A percentile compares a stretch with the other conserved stretches of the same genome.
Conservation (phyloP, 2,888 invertebrate species). For the Calliopum simillimum region DNA sequence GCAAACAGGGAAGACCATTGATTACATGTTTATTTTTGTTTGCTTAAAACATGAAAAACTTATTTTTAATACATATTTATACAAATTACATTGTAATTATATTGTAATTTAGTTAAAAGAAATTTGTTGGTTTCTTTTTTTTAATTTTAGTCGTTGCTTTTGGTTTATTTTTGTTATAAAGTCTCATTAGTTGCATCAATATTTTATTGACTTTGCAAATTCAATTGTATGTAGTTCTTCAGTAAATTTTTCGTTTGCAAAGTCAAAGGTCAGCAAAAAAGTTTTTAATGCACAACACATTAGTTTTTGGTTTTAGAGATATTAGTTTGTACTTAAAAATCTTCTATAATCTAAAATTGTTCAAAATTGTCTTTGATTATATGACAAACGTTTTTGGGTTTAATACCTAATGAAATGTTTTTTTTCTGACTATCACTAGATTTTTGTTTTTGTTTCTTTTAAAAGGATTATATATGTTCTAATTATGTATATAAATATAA, state of each 20-base stretch:
- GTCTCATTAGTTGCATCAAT: not conserved
- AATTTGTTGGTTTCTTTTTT: not conserved
- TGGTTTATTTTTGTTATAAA: slow-evolving; percentile 17
- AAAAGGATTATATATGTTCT: not conserved
- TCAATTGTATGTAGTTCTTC: too few species aligned
- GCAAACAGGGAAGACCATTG: slow-evolving; percentile 28
- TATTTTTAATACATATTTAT: not conserved
- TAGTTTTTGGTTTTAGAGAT: slow-evolving; percentile 32
- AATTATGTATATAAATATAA: slow-evolving; percentile 13
- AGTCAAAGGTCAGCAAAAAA: too few species aligned
- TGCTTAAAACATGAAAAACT: slow-evolving; percentile 4
- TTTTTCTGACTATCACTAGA: slow-evolving; percentile 24
- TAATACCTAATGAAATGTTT: slow-evolving; percentile 33
- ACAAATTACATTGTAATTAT: too few species aligned
- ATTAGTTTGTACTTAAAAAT: slow-evolving; percentile 33
- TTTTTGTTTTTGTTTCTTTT: not conserved
- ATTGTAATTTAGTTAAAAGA: not conserved
- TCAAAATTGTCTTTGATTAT: not conserved
- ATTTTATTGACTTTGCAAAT: not conserved
- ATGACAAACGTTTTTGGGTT: not conserved
- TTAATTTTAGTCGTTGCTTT: slow-evolving; percentile 19
- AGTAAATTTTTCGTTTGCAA: too few species aligned
- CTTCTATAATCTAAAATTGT: slow-evolving; percentile 12
- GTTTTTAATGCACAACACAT: not conserved
- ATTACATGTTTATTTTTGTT: slow-evolving; percentile 28